phyloP scores from a whole-genome alignment of 2,888 invertebrate genomes.

The Metalampra italica region DNA sequence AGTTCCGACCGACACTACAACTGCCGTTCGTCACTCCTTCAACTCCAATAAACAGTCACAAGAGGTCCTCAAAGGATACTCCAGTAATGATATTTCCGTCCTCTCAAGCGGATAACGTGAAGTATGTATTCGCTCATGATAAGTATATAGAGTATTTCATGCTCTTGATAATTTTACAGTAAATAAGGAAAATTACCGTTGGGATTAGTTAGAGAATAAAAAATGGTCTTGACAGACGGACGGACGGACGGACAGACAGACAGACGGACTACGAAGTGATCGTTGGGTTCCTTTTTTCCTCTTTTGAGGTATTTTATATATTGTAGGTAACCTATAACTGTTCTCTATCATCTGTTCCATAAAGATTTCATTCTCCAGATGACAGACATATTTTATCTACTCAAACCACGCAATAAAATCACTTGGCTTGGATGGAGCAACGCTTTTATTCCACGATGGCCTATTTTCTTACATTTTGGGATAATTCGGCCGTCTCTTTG shows the following conservation, averaged over 20 bases:
- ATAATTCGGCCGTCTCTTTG: conserved; percentile 4
- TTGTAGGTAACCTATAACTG: too few relatives aligned
- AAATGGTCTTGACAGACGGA: too few relatives aligned
- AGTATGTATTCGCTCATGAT: background rate
- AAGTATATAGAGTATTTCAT: background rate
- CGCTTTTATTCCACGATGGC: conserved; percentile 9
- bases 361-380: background rate
- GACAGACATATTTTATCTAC: background rate
- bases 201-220: too few relatives aligned
- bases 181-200: too few relatives aligned
- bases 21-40: conserved; percentile 20
- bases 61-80: conserved; percentile 27
- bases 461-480: conserved; percentile 11
- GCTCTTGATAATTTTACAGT: too few relatives aligned
- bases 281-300: too few relatives aligned
- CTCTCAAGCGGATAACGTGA: conserved; percentile 14
- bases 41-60: conserved; percentile 36
- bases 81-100: conserved; percentile 27
- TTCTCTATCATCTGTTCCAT: background rate
- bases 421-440: background rate
- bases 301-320: too few relatives aligned
- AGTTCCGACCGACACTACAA: too few relatives aligned
- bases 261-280: too few relatives aligned
- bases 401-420: conserved; percentile 1
- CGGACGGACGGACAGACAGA: too few relatives aligned